Evolutionary conservation across 1,140 invertebrate genomes (phyloP).

Genomic region (Thaumatotibia leucotreta): DNA sequence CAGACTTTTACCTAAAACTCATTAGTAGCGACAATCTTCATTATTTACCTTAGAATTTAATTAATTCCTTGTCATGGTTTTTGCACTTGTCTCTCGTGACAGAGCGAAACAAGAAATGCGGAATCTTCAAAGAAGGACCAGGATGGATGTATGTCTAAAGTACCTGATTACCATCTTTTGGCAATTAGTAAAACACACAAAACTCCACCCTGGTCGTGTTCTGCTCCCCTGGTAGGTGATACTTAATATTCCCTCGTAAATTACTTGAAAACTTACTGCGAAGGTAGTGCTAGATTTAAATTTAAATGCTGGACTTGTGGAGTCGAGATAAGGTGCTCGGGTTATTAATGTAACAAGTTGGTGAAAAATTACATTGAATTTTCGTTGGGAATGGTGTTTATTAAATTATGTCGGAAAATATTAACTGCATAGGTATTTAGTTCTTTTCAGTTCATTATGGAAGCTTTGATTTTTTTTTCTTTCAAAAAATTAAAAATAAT

Average conservation of each 20-base stretch:
- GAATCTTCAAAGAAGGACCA: slow-evolving; percentile 23
- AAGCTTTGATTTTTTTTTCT: no score
- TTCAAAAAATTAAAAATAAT: no score
- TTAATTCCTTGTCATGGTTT: slow-evolving; percentile 78
- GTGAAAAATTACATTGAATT: slow-evolving; percentile 20
- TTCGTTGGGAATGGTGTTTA: not conserved
- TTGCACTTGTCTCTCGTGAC: slow-evolving; percentile 67
- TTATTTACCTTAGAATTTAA: slow-evolving; percentile 75
- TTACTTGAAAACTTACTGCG: slow-evolving; percentile 70
- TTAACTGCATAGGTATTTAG: no score
- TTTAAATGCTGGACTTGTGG: slow-evolving; percentile 54
- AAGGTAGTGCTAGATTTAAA: slow-evolving; percentile 66
- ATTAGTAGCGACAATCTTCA: slow-evolving; percentile 74
- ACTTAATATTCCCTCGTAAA: slow-evolving; percentile 73
- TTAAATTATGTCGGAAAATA: not conserved
- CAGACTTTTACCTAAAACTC: slow-evolving; percentile 59
- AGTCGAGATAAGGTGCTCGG: slow-evolving; percentile 6
- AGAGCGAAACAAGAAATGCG: slow-evolving; percentile 34
- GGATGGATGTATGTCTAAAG: slow-evolving; percentile 46
- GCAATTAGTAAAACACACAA: slow-evolving; percentile 78
- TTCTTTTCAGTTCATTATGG: no score
- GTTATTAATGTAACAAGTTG: slow-evolving; percentile 15
- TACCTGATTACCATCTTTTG: slow-evolving; percentile 77
- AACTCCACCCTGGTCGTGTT: slow-evolving; percentile 75
- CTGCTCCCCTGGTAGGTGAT: slow-evolving; percentile 73